Evolutionary conservation across 1,140 invertebrate genomes (phyloP).

Genomic region (Ruditapes philippinarum): DNA sequence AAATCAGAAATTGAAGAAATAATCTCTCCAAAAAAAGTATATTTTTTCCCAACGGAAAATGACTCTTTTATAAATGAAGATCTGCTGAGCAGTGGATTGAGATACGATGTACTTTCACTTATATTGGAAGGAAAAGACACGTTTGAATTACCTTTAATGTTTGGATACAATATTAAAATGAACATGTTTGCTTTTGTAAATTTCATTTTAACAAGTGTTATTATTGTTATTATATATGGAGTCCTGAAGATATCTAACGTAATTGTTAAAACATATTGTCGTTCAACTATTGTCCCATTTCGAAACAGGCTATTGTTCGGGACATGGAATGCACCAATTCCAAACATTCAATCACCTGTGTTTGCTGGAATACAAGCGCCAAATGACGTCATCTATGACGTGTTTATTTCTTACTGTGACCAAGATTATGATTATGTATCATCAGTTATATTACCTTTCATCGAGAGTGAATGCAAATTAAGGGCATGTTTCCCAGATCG

Average conservation of each 20-base stretch:
- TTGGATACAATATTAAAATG: background rate
- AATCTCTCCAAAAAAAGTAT: too few species aligned
- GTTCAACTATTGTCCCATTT: background rate
- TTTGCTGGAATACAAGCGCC: background rate
- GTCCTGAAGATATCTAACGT: background rate
- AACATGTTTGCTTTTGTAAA: background rate
- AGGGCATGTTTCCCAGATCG: background rate
- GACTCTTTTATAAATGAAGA: background rate
- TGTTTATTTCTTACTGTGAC: background rate
- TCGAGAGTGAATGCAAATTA: background rate
- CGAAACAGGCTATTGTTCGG: background rate
- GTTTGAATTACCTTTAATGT: background rate
- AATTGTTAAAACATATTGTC: background rate
- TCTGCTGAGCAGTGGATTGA: background rate
- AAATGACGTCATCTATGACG: background rate
- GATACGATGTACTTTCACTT: background rate
- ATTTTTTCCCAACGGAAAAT: background rate
- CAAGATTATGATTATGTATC: background rate
- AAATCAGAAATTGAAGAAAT: too few species aligned
- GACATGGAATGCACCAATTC: background rate
- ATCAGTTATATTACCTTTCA: background rate
- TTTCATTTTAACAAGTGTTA: background rate
- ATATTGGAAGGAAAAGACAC: background rate
- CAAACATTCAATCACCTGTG: background rate
- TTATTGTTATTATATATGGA: background rate